Conservation (phyloP, 2,888 invertebrate species). For the Melanostoma scalare region DNA sequence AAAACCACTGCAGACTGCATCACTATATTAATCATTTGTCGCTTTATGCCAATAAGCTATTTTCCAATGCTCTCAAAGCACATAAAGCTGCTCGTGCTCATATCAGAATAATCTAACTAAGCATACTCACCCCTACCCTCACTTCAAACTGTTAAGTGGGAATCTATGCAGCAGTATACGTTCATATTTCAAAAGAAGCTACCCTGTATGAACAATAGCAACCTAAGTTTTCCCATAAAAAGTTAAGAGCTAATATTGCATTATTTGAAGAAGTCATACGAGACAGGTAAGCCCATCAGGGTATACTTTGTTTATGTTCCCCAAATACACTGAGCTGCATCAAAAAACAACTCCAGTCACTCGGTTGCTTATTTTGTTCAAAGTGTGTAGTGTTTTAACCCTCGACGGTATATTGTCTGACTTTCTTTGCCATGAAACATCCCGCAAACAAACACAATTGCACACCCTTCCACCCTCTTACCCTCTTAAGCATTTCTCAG, state of each 20-base stretch:
- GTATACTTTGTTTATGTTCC: slow-evolving; percentile 38
- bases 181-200: neutral
- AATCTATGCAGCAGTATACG: too few relatives aligned
- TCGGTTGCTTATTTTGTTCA: slow-evolving; percentile 42
- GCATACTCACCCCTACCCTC: too few relatives aligned
- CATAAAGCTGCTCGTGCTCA: too few relatives aligned
- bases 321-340: slow-evolving; percentile 32
- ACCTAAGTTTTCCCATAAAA: slow-evolving; percentile 2
- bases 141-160: too few relatives aligned
- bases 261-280: neutral
- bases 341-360: slow-evolving; percentile 56
- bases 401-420: slow-evolving; percentile 16
- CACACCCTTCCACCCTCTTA: neutral
- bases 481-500: neutral
- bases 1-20: too few relatives aligned
- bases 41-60: too few relatives aligned
- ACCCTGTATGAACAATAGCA: slow-evolving; percentile 6
- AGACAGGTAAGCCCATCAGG: neutral
- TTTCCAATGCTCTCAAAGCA: too few relatives aligned
- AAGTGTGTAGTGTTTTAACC: slow-evolving; percentile 10
- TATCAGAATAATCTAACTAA: too few relatives aligned
- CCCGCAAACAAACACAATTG: slow-evolving; percentile 6
- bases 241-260: slow-evolving; percentile 31
- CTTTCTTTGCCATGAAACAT: slow-evolving; percentile 12
- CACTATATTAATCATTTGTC: too few relatives aligned